A percentile compares a stretch with the other conserved stretches of the same genome.
These are phyloP conservation scores for Apeira syringaria DNA, from an alignment of 2,888 invertebrate species.

Conservation along the genomic window DNA sequence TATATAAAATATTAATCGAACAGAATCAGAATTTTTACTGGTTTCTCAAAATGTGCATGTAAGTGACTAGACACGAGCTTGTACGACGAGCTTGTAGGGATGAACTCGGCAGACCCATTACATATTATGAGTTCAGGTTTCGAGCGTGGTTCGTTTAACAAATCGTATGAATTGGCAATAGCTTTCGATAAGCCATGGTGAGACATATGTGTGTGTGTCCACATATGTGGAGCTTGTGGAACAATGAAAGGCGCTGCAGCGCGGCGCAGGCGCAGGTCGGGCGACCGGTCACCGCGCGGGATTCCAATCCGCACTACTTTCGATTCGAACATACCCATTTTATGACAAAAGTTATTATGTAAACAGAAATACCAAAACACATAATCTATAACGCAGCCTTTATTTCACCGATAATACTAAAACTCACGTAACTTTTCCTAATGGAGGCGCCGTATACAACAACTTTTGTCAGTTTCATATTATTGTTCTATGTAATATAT, in stretches of 20 bases:
- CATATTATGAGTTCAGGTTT: constrained; percentile 14
- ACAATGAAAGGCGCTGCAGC: constrained; percentile 65
- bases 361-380: constrained; percentile 16
- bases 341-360: constrained; percentile 30
- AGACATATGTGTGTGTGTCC: constrained; percentile 33
- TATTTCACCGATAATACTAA: too few species aligned
- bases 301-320: constrained; percentile 64
- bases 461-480: too few species aligned
- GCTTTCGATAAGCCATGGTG: constrained; percentile 28
- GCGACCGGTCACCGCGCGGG: constrained; percentile 55
- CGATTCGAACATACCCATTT: constrained; percentile 57
- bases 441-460: too few species aligned
- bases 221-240: constrained; percentile 62
- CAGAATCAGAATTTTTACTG: constrained; percentile 23
- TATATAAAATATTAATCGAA: too few species aligned
- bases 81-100: too few species aligned
- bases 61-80: too few species aligned
- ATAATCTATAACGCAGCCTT: too few species aligned
- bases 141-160: constrained; percentile 12
- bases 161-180: constrained; percentile 19
- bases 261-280: constrained; percentile 59
- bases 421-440: too few species aligned
- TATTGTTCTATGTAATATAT: too few species aligned
- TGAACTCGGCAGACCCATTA: constrained; percentile 21
- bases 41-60: constrained; percentile 22